Evolutionary conservation across 2,113 vertebrate species (phyloP).

Genomic region (Platanista minor): DNA sequence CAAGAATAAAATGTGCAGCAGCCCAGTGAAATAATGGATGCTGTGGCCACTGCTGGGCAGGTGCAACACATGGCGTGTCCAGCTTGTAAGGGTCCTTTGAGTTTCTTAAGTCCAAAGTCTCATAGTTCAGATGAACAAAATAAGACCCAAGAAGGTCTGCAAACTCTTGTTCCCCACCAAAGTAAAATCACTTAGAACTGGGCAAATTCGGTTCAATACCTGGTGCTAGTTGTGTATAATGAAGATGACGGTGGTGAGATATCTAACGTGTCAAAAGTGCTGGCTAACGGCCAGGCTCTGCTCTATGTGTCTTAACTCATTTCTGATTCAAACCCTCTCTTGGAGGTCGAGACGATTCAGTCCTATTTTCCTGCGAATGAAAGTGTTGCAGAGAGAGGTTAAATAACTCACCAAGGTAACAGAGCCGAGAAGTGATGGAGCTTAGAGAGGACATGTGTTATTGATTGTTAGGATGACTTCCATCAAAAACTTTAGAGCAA

Average conservation of each 20-base stretch:
- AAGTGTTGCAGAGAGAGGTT: not conserved
- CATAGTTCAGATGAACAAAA: not conserved
- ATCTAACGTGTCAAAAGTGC: not conserved
- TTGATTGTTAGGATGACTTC: not conserved
- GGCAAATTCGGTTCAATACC: not conserved
- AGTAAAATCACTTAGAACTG: not conserved
- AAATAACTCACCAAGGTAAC: not conserved
- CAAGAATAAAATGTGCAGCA: not conserved
- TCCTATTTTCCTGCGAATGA: not conserved
- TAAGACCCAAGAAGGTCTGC: not conserved
- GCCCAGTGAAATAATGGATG: not conserved
- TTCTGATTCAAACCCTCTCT: not conserved
- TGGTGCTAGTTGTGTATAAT: not conserved
- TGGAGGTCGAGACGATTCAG: not conserved
- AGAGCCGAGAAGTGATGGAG: not conserved
- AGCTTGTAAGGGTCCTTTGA: not conserved
- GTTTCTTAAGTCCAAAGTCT: not conserved
- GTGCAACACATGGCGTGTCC: too few species aligned
- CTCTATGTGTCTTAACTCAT: not conserved
- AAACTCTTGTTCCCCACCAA: not conserved
- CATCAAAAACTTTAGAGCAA: not conserved
- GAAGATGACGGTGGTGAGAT: not conserved
- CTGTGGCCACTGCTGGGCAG: not conserved
- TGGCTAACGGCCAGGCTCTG: not conserved
- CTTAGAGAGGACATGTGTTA: accelerated